phyloP scores from a whole-genome alignment of 2,113 vertebrate species.

The Arvicanthis niloticus region DNA sequence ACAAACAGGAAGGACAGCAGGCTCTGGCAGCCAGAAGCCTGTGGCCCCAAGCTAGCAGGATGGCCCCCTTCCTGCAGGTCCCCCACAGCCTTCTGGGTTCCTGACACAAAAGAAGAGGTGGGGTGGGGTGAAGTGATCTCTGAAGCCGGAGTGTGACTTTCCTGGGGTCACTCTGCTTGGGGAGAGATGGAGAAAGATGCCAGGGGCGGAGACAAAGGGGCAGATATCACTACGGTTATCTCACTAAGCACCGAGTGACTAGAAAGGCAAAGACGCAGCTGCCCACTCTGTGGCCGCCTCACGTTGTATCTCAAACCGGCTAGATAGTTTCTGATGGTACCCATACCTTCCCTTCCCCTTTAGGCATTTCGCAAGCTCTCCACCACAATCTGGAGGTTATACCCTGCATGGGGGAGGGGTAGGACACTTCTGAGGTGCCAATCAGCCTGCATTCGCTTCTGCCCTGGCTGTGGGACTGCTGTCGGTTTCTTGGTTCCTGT shows the following conservation, averaged over 20 bases:
- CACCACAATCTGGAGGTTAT: background rate
- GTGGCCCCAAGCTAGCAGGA: background rate
- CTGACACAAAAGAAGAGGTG: background rate
- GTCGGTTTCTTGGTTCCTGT: background rate
- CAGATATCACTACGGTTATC: accelerated
- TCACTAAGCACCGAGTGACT: accelerated
- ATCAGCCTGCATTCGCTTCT: background rate
- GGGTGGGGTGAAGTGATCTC: background rate
- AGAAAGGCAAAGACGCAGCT: accelerated
- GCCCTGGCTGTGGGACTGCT: accelerated
- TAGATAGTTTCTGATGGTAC: accelerated
- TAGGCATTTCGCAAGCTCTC: slow-evolving; percentile 7
- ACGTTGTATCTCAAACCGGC: accelerated
- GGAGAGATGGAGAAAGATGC: background rate
- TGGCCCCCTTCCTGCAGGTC: background rate
- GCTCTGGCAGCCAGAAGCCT: background rate
- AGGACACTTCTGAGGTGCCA: background rate
- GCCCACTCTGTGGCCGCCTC: accelerated
- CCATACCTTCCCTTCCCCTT: background rate
- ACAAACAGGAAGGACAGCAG: slow-evolving; percentile 77
- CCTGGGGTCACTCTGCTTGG: background rate
- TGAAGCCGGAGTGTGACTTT: background rate
- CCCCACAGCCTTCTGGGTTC: background rate
- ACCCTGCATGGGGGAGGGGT: background rate
- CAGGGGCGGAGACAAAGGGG: background rate